Evolutionary conservation across 2,113 vertebrate genomes (phyloP), one percentile per base, ranked within the genome.

Genomic region (Paralichthys olivaceus): DNA sequence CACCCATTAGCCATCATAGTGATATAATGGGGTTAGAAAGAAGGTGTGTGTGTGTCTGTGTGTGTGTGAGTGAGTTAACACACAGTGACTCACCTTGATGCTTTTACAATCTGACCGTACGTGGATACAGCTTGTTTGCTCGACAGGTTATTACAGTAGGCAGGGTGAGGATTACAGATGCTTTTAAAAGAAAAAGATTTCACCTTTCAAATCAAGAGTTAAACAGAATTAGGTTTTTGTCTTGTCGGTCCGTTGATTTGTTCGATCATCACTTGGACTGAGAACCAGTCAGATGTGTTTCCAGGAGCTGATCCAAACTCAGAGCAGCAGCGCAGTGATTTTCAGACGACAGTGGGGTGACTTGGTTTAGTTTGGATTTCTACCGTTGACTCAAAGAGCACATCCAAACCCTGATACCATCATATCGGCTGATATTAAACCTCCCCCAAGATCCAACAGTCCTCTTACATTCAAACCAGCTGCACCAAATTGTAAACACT

Each of bases 81-180:
- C 68, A 26, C 32, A 0, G 64, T 90, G 89, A 89, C 74, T 92
- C 88, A 87, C 65, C 60, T 56, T 53, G 5, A 28, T 25, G 55
- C 69, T 74, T 89, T 86, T 79, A 80, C 72, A 80, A 23, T 66
- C 65, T 56, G 28, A 34, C 55, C 61, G 7, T 59, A 69, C 62
- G 25, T 73, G 40, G 61, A 49, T 75, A 67, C 62, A 68, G 58
- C 62, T 45, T 89, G 87, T 91, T 92, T 90, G 75, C 75, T 81
- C 61, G 73, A 70, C 67, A 54, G 37, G 32, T 67, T 53, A 85
- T 83, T 75, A 80, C 49, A 73, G 75, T 56, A 57, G 77, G 56
- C 49, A 25, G 63, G 61, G 58, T 28, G 25, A 51, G 5, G 60
- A 67, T 81, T 78, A 43, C 59, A 68, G 54, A 58, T 32, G 65